A percentile compares a stretch with the other conserved stretches of the same genome.
Conservation (phyloP, 2,113 vertebrate species). For the Oenanthe melanoleuca region DNA sequence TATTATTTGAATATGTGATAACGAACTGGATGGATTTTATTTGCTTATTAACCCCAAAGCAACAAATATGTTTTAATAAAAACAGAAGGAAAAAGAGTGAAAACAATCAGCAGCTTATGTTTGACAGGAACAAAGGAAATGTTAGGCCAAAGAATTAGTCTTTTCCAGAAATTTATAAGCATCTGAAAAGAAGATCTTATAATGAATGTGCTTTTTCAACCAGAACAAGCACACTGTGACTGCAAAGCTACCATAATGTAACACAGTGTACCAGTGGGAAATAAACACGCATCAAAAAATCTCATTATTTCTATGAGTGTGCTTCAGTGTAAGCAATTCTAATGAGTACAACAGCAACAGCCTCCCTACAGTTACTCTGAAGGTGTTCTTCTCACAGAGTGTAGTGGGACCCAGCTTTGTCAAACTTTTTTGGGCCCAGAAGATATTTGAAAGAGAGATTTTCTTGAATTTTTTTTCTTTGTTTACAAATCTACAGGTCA, state of each 20-base stretch:
- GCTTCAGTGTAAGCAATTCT: conserved; percentile 51
- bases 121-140: conserved; percentile 11
- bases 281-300: conserved; percentile 66
- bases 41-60: not conserved
- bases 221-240: conserved; percentile 42
- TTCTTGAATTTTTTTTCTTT: not conserved
- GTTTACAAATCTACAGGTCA: not conserved
- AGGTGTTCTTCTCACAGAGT: not conserved
- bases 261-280: conserved; percentile 47
- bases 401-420: not conserved
- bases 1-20: not conserved
- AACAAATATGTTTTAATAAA: not conserved
- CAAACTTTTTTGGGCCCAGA: not conserved
- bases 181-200: conserved; percentile 33
- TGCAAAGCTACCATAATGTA: conserved; percentile 41
- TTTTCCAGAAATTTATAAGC: conserved; percentile 50
- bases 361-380: not conserved
- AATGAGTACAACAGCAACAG: conserved; percentile 42
- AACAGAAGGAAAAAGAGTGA: not conserved
- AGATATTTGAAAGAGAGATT: not conserved
- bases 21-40: not conserved
- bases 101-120: conserved; percentile 13
- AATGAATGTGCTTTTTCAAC: conserved; percentile 60
- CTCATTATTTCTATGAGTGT: conserved; percentile 59
- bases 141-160: conserved; percentile 3